These are phyloP conservation scores for Pachydiplax longipennis DNA, from an alignment of 2,888 invertebrate genomes.

Conservation along the genomic window DNA sequence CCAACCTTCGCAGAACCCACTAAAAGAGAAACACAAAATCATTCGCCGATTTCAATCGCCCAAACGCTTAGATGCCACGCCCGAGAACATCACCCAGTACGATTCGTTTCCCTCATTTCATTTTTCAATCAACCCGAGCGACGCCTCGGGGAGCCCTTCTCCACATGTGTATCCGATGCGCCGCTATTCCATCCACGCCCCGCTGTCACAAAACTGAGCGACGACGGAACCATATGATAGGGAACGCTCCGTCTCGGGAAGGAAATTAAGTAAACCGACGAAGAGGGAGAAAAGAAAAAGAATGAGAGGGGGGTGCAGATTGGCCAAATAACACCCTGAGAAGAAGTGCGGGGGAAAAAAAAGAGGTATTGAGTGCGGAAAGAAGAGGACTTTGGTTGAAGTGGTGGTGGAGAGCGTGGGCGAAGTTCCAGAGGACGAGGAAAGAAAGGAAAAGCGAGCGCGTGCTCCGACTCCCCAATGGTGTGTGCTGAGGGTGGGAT, in stretches of 20 bases:
- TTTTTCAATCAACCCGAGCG: neutral
- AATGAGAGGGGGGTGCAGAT: neutral
- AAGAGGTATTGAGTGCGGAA: neutral
- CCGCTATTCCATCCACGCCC: constrained; percentile 14
- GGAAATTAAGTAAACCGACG: neutral
- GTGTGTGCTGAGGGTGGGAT: neutral
- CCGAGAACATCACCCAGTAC: neutral
- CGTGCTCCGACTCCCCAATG: constrained; percentile 16
- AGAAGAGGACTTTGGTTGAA: neutral
- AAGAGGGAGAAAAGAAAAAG: neutral
- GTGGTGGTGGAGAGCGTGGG: neutral
- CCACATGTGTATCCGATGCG: neutral
- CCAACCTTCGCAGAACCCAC: no score
- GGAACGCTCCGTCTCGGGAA: neutral
- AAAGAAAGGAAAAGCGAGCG: constrained; percentile 36
- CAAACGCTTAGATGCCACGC: neutral
- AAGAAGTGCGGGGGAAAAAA: neutral
- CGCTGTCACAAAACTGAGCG: constrained; percentile 30
- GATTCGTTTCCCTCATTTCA: neutral
- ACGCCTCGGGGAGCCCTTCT: neutral
- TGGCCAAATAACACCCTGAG: constrained; percentile 16
- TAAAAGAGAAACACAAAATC: no score
- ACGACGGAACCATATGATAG: neutral
- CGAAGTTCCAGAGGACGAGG: neutral
- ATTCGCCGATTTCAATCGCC: no score